Percentiles rank a stretch among this genome's conserved stretches.
Evolutionary conservation across 2,888 invertebrate species (phyloP).

Genomic region (Meiosimyza decipiens): DNA sequence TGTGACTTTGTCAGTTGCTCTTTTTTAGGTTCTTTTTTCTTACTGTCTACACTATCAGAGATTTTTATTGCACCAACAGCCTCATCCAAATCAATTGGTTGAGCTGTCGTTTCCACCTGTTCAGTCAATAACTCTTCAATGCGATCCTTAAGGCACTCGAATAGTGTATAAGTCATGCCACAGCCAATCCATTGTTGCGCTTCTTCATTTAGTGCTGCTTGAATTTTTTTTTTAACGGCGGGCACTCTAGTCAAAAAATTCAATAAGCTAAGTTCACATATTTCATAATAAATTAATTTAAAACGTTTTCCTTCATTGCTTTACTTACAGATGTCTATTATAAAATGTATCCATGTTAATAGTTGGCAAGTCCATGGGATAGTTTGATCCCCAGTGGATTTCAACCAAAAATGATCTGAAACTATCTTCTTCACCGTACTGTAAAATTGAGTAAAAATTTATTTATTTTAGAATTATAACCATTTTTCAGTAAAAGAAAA

Average conservation of each 20-base stretch:
- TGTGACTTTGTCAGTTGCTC: conserved; percentile 92
- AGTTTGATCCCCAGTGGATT: conserved; percentile 86
- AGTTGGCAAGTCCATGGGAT: conserved; percentile 84
- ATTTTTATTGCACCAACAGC: conserved; percentile 60
- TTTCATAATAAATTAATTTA: conserved; percentile 69
- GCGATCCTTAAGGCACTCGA: conserved; percentile 91
- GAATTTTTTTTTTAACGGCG: conserved; percentile 78
- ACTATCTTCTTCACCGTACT: conserved; percentile 85
- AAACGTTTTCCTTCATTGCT: not conserved
- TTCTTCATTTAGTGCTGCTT: conserved; percentile 73
- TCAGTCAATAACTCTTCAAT: conserved; percentile 75
- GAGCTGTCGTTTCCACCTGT: conserved; percentile 72
- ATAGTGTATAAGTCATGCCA: conserved; percentile 94
- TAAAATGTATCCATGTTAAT: conserved; percentile 92
- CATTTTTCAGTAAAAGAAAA: not conserved
- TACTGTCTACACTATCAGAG: conserved; percentile 60
- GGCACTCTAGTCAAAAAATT: conserved; percentile 69
- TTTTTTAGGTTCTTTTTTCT: conserved; percentile 76
- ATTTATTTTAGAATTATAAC: not conserved
- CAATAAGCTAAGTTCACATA: conserved; percentile 74
- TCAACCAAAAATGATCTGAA: conserved; percentile 87
- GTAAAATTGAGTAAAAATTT: conserved; percentile 26
- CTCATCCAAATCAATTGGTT: conserved; percentile 52
- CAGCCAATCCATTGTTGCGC: conserved; percentile 87
- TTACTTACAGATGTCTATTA: conserved; percentile 89